Base-by-base conservation (phyloP, 2,113 vertebrate genomes). In the Paedocypris sp. region DNA sequence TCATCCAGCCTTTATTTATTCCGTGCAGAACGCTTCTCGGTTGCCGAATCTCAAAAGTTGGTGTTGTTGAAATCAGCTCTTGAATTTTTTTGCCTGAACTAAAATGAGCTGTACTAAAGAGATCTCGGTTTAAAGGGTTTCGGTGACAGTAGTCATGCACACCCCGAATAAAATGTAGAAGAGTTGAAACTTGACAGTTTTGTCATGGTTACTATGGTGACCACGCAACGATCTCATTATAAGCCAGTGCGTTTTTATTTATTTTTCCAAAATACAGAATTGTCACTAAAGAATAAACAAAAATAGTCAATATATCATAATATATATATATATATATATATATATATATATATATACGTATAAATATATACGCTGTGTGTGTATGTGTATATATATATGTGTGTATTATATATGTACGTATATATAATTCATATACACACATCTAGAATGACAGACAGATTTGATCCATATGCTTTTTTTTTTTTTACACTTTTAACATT, bases 151-250 rank as follows among this genome's bases (percentile, higher is more conserved):
- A 78, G 77, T 75, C 70, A 72, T 75, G 77, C 67, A 72, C 43
- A 67, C 67, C 73, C 76, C 77, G 71, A 71, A 73, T 77, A 49
- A 62, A 66, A 70, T 68, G 67, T 82, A 81, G 76, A 64, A 82
- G 84, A 80, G 71, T 64, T 59, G 72, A 75, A 83, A 82, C 79
- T 80, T 86, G 85, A 87, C 83, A 81, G 82, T 82, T 85, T 84
- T 84, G 81, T 83, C 82, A 83, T 75, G 74, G 80, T 87, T 77
- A 73, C 86, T 83, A 85, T 86, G 78, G 84, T 76, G 82, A 86
- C 86, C 67, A 56, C 45, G 69, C 70, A 73, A 79, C 71, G 75
- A 75, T 76, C 81, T 86, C 80, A 82, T 85, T 86, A 73, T 68
- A 43, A 28, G 25, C 13, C 6, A 80, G 80, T 76, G 66, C 74